These are phyloP conservation scores for Buceros bicornis DNA, from an alignment of 2,797 vertebrate genomes.

Conservation along the genomic window DNA sequence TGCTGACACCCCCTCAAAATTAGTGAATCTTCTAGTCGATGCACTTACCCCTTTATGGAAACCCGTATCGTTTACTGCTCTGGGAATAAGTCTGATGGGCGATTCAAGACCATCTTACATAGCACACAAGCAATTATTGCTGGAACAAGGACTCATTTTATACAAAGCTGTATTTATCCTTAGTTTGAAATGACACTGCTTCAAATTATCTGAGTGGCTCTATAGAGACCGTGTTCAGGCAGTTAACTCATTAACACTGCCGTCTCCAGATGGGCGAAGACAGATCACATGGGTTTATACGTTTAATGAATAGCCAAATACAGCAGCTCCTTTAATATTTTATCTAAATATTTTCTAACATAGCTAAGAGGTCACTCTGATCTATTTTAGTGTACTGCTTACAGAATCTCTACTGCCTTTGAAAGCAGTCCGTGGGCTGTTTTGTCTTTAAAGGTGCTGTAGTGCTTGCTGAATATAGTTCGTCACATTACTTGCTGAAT, in stretches of 20 bases:
- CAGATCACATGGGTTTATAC: constrained; percentile 12
- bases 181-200: constrained; percentile 10
- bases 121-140: constrained; percentile 29
- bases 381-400: background rate
- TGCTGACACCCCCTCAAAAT: constrained; percentile 9
- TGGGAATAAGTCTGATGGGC: constrained; percentile 42
- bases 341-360: constrained; percentile 57
- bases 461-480: background rate
- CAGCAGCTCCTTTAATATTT: background rate
- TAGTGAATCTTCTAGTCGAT: background rate
- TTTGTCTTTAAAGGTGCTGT: constrained; percentile 4
- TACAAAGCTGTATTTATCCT: constrained; percentile 63
- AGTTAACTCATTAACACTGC: constrained; percentile 60
- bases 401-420: background rate
- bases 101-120: constrained; percentile 35
- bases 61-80: background rate
- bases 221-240: constrained; percentile 42
- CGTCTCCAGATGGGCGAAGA: constrained; percentile 37
- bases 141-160: constrained; percentile 47
- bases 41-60: constrained; percentile 38
- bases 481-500: background rate
- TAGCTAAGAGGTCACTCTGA: constrained; percentile 1
- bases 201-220: constrained; percentile 52
- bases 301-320: constrained; percentile 46
- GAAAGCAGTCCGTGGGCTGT: background rate